phyloP scores from a whole-genome alignment of 2,888 invertebrate species.

The Hipparchia semele region DNA sequence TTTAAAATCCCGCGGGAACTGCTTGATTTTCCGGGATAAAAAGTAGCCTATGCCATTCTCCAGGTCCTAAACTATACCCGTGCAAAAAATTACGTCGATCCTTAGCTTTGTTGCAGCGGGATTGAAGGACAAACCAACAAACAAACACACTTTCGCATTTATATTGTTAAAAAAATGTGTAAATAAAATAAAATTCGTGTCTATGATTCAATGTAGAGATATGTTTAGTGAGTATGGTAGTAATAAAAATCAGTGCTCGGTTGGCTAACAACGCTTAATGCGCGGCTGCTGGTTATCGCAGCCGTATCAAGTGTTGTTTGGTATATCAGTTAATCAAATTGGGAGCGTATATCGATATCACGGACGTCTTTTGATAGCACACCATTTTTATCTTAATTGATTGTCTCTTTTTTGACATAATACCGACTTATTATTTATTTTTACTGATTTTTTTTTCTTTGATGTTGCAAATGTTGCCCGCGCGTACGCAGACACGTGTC shows the following conservation, averaged over 20 bases:
- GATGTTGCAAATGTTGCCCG: slow-evolving; percentile 50
- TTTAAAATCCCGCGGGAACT: too few relatives aligned
- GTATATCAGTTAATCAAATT: slow-evolving; percentile 80
- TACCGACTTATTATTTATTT: slow-evolving; percentile 54
- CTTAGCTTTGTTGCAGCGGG: too few relatives aligned
- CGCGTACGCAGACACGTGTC: background rate
- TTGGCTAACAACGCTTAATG: slow-evolving; percentile 76
- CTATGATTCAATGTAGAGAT: slow-evolving; percentile 48
- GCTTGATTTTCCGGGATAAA: too few relatives aligned
- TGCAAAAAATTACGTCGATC: too few relatives aligned
- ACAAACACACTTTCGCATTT: too few relatives aligned
- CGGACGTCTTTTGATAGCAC: slow-evolving; percentile 70
- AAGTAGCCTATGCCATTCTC: too few relatives aligned
- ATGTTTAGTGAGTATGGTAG: slow-evolving; percentile 65
- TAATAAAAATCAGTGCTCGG: slow-evolving; percentile 78
- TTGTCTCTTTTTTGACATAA: slow-evolving; percentile 74
- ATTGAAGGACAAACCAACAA: too few relatives aligned
- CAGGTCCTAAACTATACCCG: too few relatives aligned
- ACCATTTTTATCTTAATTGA: slow-evolving; percentile 79
- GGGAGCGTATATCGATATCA: slow-evolving; percentile 78
- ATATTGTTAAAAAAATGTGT: background rate
- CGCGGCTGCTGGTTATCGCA: slow-evolving; percentile 71
- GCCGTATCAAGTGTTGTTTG: slow-evolving; percentile 75
- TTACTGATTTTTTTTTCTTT: slow-evolving; percentile 54
- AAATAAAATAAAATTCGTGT: slow-evolving; percentile 9